Conservation (phyloP, 2,797 vertebrate species). For the Sebastes ruberrimus region DNA sequence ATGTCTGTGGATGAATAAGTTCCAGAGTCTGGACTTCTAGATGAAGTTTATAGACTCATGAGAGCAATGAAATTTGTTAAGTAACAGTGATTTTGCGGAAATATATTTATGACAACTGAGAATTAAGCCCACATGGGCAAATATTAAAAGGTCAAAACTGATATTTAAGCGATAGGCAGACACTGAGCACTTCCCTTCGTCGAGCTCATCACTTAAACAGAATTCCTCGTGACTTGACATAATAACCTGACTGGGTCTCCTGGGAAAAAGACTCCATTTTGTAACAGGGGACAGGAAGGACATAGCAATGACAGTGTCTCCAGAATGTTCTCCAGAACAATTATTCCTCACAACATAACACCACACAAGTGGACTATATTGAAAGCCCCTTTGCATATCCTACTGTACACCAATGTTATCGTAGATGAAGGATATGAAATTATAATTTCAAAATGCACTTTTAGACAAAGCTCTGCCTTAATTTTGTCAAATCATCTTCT, state of each 20-base stretch:
- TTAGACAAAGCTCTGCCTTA: not conserved
- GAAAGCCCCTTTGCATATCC: not conserved
- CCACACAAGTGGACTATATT: not conserved
- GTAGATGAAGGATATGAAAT: not conserved
- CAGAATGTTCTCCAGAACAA: not conserved
- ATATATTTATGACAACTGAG: not conserved
- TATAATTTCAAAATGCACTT: not conserved
- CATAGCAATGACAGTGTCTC: conserved; percentile 3
- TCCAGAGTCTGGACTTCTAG: not conserved
- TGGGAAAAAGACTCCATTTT: conserved; percentile 27
- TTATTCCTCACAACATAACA: not conserved
- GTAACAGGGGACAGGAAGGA: conserved; percentile 14
- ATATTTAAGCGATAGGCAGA: not conserved
- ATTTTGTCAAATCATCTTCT: not conserved
- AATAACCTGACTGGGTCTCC: not conserved
- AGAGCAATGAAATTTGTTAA: not conserved
- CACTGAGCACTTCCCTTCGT: not conserved
- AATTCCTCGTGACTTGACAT: conserved; percentile 1
- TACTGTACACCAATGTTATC: not conserved
- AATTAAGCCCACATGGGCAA: not conserved
- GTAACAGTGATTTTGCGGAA: not conserved
- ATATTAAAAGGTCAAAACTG: not conserved
- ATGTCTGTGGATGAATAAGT: not conserved
- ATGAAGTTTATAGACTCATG: not conserved
- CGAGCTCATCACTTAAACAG: not conserved